phyloP scores from a whole-genome alignment of 2,797 vertebrate species.

The Phyllotis vaccarum region DNA sequence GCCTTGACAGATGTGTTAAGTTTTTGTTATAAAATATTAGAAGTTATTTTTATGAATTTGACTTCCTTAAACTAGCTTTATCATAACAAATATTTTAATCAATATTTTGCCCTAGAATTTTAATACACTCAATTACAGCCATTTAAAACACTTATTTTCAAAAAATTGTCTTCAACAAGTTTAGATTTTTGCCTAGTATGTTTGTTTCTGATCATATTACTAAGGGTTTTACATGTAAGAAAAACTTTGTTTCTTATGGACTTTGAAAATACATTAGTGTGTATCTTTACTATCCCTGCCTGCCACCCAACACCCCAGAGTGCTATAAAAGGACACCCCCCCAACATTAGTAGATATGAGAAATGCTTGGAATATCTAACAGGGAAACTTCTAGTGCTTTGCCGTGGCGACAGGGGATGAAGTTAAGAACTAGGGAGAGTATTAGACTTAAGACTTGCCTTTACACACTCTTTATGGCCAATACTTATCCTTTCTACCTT shows the following conservation, averaged over 20 bases:
- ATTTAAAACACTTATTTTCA: not conserved
- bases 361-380: not conserved
- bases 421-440: not conserved
- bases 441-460: not conserved
- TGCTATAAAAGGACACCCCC: not conserved
- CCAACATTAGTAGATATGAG: not conserved
- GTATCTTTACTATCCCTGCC: not conserved
- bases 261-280: not conserved
- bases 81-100: conserved; percentile 38
- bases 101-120: conserved; percentile 47
- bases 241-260: not conserved
- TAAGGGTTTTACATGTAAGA: conserved; percentile 7
- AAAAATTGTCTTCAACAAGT: conserved; percentile 7
- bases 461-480: not conserved
- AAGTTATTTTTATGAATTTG: conserved; percentile 51
- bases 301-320: not conserved
- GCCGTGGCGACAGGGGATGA: not conserved
- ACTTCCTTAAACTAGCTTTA: not conserved
- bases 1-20: not conserved
- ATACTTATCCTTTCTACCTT: not conserved
- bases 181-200: not conserved
- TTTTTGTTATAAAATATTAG: conserved; percentile 49
- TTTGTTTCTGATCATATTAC: not conserved
- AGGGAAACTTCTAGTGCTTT: not conserved
- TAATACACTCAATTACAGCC: not conserved